phyloP scores from a whole-genome alignment of 2,888 invertebrate species.

The Dasypolia templi region DNA sequence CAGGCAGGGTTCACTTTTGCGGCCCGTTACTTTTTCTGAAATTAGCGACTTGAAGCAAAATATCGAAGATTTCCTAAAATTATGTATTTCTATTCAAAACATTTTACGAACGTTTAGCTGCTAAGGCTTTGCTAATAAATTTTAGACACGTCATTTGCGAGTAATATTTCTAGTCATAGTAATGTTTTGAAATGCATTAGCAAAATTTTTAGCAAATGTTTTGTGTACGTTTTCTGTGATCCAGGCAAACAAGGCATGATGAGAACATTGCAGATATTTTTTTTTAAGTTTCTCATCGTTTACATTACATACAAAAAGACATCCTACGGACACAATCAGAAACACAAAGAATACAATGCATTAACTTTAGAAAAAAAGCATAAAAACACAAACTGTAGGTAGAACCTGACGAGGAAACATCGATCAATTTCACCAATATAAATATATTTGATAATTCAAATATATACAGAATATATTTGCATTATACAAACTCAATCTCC shows the following conservation, averaged over 20 bases:
- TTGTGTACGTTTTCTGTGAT: background rate
- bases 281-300: background rate
- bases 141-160: conserved; percentile 17
- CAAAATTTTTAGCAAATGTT: background rate
- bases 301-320: background rate
- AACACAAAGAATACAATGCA: background rate
- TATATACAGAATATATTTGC: too few species aligned
- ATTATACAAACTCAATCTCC: too few species aligned
- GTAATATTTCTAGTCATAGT: background rate
- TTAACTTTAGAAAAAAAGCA: background rate
- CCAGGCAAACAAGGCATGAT: background rate
- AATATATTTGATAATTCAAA: too few species aligned
- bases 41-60: conserved; percentile 23
- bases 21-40: conserved; percentile 23
- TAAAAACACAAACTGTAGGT: conserved; percentile 6
- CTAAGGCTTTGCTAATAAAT: conserved; percentile 36
- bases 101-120: conserved; percentile 45
- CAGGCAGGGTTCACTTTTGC: conserved; percentile 14
- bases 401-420: conserved; percentile 47
- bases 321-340: background rate
- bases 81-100: conserved; percentile 36
- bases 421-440: conserved; percentile 53
- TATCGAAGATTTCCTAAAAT: conserved; percentile 36
- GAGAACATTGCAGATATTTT: background rate
- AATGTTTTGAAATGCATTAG: conserved; percentile 12